Conservation (phyloP, 2,113 vertebrate species). For the Prolemur simus region DNA sequence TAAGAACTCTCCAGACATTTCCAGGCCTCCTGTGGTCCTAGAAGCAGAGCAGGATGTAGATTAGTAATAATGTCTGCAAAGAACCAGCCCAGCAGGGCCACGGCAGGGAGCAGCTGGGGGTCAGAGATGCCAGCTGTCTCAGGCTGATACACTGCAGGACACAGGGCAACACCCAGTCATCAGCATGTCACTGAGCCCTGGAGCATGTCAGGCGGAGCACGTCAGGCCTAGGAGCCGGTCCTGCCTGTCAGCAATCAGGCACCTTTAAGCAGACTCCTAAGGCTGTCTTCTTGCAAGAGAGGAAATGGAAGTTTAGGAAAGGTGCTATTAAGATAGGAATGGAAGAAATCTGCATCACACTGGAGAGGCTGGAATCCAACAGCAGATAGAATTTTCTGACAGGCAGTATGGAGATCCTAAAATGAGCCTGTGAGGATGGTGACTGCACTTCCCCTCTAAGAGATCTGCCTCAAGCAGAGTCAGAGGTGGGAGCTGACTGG, state of each 20-base stretch:
- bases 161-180: neutral
- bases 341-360: neutral
- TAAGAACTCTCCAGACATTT: neutral
- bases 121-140: neutral
- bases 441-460: neutral
- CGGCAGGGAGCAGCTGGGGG: neutral
- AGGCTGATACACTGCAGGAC: neutral
- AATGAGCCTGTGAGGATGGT: neutral
- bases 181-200: neutral
- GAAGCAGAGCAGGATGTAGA: constrained; percentile 24
- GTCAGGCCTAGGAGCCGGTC: neutral
- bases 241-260: neutral
- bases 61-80: constrained; percentile 25
- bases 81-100: neutral
- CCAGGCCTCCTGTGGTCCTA: neutral
- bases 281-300: neutral
- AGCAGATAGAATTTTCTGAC: neutral
- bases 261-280: neutral
- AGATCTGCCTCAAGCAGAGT: neutral
- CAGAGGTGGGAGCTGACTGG: neutral
- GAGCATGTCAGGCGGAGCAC: neutral
- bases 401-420: neutral
- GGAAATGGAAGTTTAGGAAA: neutral
- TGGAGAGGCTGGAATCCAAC: neutral
- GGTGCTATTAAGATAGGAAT: neutral